These are phyloP conservation scores for Camponotus pennsylvanicus DNA, from an alignment of 1,140 invertebrate genomes.

Conservation along the genomic window DNA sequence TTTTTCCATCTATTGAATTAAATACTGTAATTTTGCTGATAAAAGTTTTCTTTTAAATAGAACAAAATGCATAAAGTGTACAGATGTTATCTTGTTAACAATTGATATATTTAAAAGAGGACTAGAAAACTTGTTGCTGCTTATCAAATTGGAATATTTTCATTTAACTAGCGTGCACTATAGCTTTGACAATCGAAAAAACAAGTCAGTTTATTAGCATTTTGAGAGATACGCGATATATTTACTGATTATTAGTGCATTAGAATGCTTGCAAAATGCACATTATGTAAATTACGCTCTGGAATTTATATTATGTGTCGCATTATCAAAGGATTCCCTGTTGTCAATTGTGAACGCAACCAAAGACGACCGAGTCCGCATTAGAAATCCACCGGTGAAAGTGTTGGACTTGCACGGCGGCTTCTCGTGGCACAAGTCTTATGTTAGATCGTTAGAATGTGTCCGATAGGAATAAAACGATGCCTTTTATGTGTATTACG, in stretches of 20 bases:
- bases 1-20: conserved; percentile 31
- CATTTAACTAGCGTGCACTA: neutral
- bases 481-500: conserved; percentile 44
- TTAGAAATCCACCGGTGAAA: conserved; percentile 84
- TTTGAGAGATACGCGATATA: neutral
- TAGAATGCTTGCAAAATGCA: neutral
- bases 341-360: conserved; percentile 55
- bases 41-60: neutral
- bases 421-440: conserved; percentile 46
- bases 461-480: conserved; percentile 54
- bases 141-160: neutral
- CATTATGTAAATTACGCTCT: neutral
- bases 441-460: conserved; percentile 64
- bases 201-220: neutral
- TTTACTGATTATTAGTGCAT: neutral
- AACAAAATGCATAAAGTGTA: conserved; percentile 3
- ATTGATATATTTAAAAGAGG: neutral
- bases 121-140: neutral
- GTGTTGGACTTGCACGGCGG: conserved; percentile 76
- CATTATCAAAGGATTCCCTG: neutral
- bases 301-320: neutral
- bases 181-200: neutral
- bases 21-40: neutral
- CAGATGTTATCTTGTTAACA: neutral
- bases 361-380: conserved; percentile 63